phyloP scores from a whole-genome alignment of 1,140 invertebrate species.

The Lasioglossum albipes region DNA sequence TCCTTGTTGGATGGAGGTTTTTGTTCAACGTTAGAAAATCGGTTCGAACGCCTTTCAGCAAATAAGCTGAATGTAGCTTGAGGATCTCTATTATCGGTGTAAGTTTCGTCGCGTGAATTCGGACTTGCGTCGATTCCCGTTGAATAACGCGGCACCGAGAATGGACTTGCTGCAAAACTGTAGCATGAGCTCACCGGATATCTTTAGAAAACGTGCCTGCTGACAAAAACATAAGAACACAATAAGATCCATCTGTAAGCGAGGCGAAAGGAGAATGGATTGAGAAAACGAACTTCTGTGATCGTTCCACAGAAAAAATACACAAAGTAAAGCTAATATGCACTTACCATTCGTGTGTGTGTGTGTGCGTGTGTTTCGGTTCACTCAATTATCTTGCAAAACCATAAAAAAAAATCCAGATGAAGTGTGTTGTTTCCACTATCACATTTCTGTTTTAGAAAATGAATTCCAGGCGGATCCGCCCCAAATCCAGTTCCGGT shows the following conservation, averaged over 20 bases:
- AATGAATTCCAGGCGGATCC: too few relatives aligned
- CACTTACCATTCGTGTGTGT: too few relatives aligned
- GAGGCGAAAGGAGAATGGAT: background rate
- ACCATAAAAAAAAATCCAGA: too few relatives aligned
- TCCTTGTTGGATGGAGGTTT: background rate
- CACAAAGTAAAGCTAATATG: too few relatives aligned
- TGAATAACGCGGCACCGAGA: background rate
- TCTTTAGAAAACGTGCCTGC: conserved; percentile 3
- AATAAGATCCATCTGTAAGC: background rate
- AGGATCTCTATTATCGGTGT: background rate
- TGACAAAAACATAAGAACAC: conserved; percentile 2
- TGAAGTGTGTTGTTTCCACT: too few relatives aligned
- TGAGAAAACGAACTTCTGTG: background rate
- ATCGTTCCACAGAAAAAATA: background rate
- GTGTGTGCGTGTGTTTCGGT: too few relatives aligned
- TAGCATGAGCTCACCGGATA: background rate
- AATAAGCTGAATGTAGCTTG: background rate
- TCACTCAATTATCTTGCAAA: too few relatives aligned
- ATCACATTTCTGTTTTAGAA: too few relatives aligned
- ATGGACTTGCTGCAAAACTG: conserved; percentile 4
- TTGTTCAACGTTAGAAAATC: background rate
- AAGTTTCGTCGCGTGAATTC: background rate
- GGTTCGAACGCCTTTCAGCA: background rate
- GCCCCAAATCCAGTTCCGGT: too few relatives aligned
- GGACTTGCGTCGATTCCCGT: background rate